Evolutionary conservation across 2,888 invertebrate species (phyloP), one percentile per base, ranked within the genome.

Genomic region (Amphipoea lucens): DNA sequence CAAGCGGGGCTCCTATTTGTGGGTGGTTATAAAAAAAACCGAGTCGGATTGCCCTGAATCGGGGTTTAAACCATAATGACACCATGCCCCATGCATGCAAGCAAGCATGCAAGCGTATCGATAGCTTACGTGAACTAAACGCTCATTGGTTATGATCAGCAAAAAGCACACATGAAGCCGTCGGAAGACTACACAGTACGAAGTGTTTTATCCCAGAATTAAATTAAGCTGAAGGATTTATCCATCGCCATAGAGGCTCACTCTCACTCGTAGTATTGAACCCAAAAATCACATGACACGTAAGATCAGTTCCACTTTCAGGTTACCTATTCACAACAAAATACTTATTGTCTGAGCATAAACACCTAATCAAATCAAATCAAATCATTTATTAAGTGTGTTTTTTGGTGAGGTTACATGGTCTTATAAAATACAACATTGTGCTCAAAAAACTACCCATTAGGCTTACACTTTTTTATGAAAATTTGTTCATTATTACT

Each of bases 131-230:
- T 45, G 51, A 20, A 20, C 20, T 77, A 54, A 54, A 42, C 42
- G 9, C 48, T 62, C 45, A 79, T 36, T 66, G 17, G 48, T 67
- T 45, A 68, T 54, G 57, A 76, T 69, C 42, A 57, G 51, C 42
- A 60, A 45, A 42, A 51, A 29, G 48, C 57, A 11, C 57, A 65
- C 36, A n/a, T 68, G 78, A 82, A 82, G 78, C 83, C 83, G 63
- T 57, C 66, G 51, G 45, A 74, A 76, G 62, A n/a, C 51, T 66
- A 48, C 51, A 62, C 70, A 74, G 74, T 74, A 74, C 66, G 74
- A 83, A 71, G 83, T 70, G 73, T 62, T 74, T 81, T 70, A 78
- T 74, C 74, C 78, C 66, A 78, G 78, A 82, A 82, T 74, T 69
- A 54, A 66, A 84, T 73, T 73, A 82, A 82, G 60, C 65, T 65